Evolutionary conservation across 2,888 invertebrate genomes (phyloP), one percentile per base, ranked within the genome.

Genomic region (Eurois occulta): DNA sequence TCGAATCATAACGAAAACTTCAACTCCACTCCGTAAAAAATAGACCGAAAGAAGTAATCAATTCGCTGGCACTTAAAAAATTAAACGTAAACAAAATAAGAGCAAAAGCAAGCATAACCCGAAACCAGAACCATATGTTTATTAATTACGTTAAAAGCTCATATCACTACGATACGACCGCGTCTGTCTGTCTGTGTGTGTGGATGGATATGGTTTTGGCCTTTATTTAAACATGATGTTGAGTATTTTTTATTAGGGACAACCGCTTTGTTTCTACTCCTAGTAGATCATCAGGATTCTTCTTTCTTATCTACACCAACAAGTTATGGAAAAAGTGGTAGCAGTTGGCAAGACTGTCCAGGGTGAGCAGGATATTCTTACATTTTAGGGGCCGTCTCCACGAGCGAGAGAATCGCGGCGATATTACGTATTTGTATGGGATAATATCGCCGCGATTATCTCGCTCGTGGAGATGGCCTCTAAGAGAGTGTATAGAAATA

Each of bases 131-230:
- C 79, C 84, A 81, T 81, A 78, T 84, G 72, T 84, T 72, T 79
- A 79, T 84, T 84, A 81, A 84, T 84, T 84, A 84, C 73, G 69
- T 84, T 84, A 79, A 84, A 81, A 84, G 75, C 81, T 43, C 72
- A 41, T 79, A 84, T 71, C 55, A 35, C 16, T 58, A 69, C 32
- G n/a, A 52, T 38, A 55, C 65, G 11, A 55, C 24, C 70, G 67
- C 38, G 46, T 70, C 69, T 48, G 70, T 78, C 66, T 46, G 70
- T 79, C 35, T 58, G 65, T 69, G 43, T 71, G 11, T 21, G 35
- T 35, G 1, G 21, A 11, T 24, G 35, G n/a, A 60, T 60, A 35
- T 62, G 21, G 62, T 11, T 62, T 60, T 35, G 4, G 60, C 35
- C 28, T 28, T 6, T 58, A 28, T 58, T 58, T 58, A 58, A 4